phyloP scores from a whole-genome alignment of 2,113 vertebrate genomes.

The Gymnorhina tibicen region DNA sequence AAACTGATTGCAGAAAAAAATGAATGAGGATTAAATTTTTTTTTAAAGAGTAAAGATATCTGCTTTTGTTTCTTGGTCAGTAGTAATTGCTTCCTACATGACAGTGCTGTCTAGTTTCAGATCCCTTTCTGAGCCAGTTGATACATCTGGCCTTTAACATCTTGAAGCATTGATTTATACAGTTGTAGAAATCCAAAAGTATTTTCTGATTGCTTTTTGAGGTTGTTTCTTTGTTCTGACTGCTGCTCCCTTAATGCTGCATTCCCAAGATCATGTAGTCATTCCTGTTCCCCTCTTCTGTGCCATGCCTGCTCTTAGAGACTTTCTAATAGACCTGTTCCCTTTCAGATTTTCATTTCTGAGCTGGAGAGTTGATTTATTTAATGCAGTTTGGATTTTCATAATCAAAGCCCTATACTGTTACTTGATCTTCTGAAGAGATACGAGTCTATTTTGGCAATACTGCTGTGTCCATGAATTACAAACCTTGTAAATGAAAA shows the following conservation, averaged over 20 bases:
- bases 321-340: not conserved
- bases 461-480: not conserved
- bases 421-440: not conserved
- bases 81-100: not conserved
- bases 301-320: not conserved
- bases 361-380: not conserved
- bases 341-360: not conserved
- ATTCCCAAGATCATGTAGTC: not conserved
- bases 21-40: not conserved
- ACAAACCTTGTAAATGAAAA: not conserved
- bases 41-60: not conserved
- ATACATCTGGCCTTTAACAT: not conserved
- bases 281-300: not conserved
- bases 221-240: not conserved
- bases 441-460: not conserved
- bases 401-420: not conserved
- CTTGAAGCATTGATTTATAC: not conserved
- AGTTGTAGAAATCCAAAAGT: not conserved
- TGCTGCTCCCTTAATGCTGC: not conserved
- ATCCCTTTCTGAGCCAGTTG: not conserved
- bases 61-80: not conserved
- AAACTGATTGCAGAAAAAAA: not conserved
- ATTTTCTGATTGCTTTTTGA: not conserved
- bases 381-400: not conserved
- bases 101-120: not conserved